Evolutionary conservation across 2,113 vertebrate genomes (phyloP), one percentile per base, ranked within the genome.

Genomic region (Panthera tigris): DNA sequence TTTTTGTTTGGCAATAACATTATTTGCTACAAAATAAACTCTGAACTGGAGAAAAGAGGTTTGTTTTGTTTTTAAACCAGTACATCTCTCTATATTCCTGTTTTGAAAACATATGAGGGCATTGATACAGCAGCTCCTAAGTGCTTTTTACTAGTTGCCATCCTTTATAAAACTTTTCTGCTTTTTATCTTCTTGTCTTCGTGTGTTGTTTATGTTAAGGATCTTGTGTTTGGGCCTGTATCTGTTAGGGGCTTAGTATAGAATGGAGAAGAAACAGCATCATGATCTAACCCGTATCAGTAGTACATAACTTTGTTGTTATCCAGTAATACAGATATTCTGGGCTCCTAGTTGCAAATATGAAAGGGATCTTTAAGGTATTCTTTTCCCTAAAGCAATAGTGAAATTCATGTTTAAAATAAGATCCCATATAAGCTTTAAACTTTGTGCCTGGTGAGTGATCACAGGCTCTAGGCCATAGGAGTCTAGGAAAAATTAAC

Each of bases 21-120:
- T 91, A 74, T 93, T 89, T 97, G 21, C 82, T 97, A 9, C 52
- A 92, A 94, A 95, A 41, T 94, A 71, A 88, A 91, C 16, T 83
- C 68, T 91, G 23, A 87, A 92, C 45, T 91, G 48, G 71, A 48
- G 13, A 89, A 83, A 36, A 81, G 50, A 81, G 52, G n/a, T 63
- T 50, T 92, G 9, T 61, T 91, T 57, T 89, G 18, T 66, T 89
- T 97, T 92, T 73, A 63, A 82, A 68, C 79, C 29, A 90, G 50
- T 69, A 71, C 3, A 11, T 94, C 11, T 66, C n/a, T 41, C 14
- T 65, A 1, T 71, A 45, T 84, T 90, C 92, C 31, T 86, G 5
- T 94, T 87, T 80, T 81, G 65, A 74, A 95, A 96, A 80, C 3
- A 88, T 31, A 19, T 5, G 14, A 79, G 33, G 41, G 45, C 76